Percentiles rank a stretch among this genome's conserved stretches.
Conservation (phyloP, 1,140 invertebrate species). For the Hylyphantes graminicola region DNA sequence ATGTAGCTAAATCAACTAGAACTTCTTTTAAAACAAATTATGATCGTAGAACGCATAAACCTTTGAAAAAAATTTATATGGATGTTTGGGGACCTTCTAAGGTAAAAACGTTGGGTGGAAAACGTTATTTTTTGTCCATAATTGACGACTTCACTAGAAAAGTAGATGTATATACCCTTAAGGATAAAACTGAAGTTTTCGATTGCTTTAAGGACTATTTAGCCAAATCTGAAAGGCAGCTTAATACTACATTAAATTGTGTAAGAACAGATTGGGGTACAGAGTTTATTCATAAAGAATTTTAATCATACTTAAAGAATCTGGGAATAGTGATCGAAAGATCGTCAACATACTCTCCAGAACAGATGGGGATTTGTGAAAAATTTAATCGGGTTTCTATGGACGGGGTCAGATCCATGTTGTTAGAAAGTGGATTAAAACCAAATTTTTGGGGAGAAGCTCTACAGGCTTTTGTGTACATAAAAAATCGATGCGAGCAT, state of each 20-base stretch:
- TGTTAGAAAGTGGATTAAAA: not conserved
- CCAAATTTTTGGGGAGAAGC: too few species aligned
- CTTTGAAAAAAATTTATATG: not conserved
- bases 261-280: too few species aligned
- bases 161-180: too few species aligned
- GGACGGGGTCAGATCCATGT: too few species aligned
- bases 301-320: too few species aligned
- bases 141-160: not conserved
- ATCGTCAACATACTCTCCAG: not conserved
- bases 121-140: not conserved
- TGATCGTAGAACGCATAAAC: not conserved
- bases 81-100: not conserved
- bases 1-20: not conserved
- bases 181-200: too few species aligned
- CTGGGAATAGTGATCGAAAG: not conserved
- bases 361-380: not conserved
- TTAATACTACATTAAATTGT: too few species aligned
- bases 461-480: not conserved
- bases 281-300: too few species aligned
- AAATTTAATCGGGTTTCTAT: not conserved
- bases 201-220: too few species aligned
- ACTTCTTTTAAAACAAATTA: not conserved
- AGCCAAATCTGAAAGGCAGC: too few species aligned
- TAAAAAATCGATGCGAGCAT: too few species aligned
- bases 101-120: not conserved